Base-by-base conservation (phyloP, 2,113 vertebrate species). In the Perca flavescens region DNA sequence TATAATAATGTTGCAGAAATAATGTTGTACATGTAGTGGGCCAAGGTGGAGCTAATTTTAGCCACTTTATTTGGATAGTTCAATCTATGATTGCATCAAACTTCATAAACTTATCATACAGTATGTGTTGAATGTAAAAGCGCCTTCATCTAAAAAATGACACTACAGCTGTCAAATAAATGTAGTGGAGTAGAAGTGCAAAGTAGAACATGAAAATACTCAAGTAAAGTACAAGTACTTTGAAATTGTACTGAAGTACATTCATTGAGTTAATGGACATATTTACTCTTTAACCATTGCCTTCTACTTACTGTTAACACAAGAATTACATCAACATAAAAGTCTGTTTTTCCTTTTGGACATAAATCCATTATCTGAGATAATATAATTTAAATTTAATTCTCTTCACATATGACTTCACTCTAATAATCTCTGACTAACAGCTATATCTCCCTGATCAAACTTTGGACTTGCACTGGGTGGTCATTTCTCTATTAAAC, bases 401-500 rank as follows among this genome's bases (percentile, higher is more conserved):
- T 60, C 5, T 68, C 1, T 34, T 34, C 22, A 31, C 61, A 2
- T 2, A 62, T 14, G 12, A 49, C 43, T 13, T 11, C 31, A 36
- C 31, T 64, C 49, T 15, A 60, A 36, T 60, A 40, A 81, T 60
- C 50, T 65, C 49, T 22, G 3, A 64, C 25, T 52, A 61, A 70
- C 56, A 21, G 36, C 70, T 49, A 54, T 7, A 77, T 74, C 50
- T 40, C 61, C 11, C 10, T n/a, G 43, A 72, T 81, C 43, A 74
- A 63, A 67, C 34, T 61, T 21, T 53, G 47, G 15, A n/a, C 49
- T 73, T 75, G 13, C 46, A 36, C 31, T 56, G 68, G 67, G 83
- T 63, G 89, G 79, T 82, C 66, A 12, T 80, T 68, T 66, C 31
- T 84, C 52, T 76, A 53, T 57, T 64, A 88, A 80, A 89, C 58